These are phyloP conservation scores for Globia sparganii DNA, from an alignment of 2,888 invertebrate genomes.

Conservation along the genomic window DNA sequence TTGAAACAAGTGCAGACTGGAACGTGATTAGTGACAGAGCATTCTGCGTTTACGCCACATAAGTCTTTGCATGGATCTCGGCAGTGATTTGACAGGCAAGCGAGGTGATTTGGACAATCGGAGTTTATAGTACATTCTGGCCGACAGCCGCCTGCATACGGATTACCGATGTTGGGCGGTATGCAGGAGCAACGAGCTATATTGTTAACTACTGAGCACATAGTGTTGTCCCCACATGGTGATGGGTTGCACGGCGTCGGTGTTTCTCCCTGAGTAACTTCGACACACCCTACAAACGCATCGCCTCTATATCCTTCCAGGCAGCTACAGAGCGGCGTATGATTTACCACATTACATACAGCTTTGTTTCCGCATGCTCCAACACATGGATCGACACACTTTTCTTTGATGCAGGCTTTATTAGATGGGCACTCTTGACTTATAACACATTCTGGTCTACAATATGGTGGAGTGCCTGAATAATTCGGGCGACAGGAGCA, in stretches of 20 bases:
- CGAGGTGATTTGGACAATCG: constrained; percentile 94
- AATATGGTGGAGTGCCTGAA: constrained; percentile 95
- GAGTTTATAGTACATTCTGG: constrained; percentile 96
- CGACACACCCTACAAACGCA: constrained; percentile 95
- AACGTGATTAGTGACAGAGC: constrained; percentile 95
- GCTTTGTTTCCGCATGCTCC: constrained; percentile 95
- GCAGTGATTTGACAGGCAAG: constrained; percentile 96
- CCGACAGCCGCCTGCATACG: constrained; percentile 95
- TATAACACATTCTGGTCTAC: constrained; percentile 95
- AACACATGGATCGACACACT: constrained; percentile 95
- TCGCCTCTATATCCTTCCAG: constrained; percentile 94
- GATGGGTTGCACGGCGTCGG: constrained; percentile 93
- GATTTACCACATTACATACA: constrained; percentile 94
- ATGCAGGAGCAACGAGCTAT: constrained; percentile 95
- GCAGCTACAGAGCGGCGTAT: constrained; percentile 95
- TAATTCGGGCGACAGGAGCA: constrained; percentile 95
- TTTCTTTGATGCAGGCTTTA: constrained; percentile 95
- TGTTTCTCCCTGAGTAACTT: constrained; percentile 84
- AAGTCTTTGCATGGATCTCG: constrained; percentile 96
- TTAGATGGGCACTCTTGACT: constrained; percentile 95
- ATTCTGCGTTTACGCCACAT: constrained; percentile 96
- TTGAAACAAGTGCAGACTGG: constrained; percentile 95
- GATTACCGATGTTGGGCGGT: constrained; percentile 96
- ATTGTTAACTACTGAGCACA: constrained; percentile 93
- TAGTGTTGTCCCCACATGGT: constrained; percentile 96